Base-by-base conservation (phyloP, 1,140 invertebrate genomes). In the Acromyrmex heyeri region DNA sequence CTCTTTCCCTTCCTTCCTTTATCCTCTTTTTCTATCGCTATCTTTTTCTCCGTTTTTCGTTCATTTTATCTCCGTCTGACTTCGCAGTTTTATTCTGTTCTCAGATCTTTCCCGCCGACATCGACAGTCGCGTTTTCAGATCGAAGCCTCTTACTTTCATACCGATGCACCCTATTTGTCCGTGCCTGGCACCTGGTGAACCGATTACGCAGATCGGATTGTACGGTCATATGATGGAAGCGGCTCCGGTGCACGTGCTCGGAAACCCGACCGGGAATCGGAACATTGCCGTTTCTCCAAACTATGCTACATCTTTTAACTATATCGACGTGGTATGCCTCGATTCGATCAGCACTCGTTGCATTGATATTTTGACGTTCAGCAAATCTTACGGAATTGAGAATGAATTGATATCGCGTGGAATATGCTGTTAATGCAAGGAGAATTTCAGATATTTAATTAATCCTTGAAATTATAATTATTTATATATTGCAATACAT, bases 91-190 rank as follows among this genome's bases (percentile, higher is more conserved):
- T 62, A 83, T 61, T n/a, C 69, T 62, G 57, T 62, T 55, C 24
- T 62, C 24, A 75, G 55, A 75, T 24, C 27, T 61, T 30, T 57
- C n/a, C 44, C 18, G n/a, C 12, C 34, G 24, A 59, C 73, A 44
- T 38, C 48, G 48, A 64, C 50, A 21, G 44, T 73, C 70, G 57
- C 72, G 67, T 89, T 90, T 90, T 90, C 70, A 73, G 38, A 62
- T 81, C 87, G 76, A 53, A 70, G 62, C 86, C 86, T 77, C 73
- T 87, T 87, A 87, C 86, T 87, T 86, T 86, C 64, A 77, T 76
- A 48, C 34, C 82, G 72, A 77, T 61, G 38, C 73, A 70, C 65
- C 82, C 69, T 59, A 50, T 59, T 75, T 24, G 62, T 53, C 44
- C 61, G 61, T 48, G 78, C 30, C 79, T 87, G 86, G 44, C 78